Evolutionary conservation across 2,113 vertebrate genomes (phyloP).

Genomic region (Eretmochelys imbricata): DNA sequence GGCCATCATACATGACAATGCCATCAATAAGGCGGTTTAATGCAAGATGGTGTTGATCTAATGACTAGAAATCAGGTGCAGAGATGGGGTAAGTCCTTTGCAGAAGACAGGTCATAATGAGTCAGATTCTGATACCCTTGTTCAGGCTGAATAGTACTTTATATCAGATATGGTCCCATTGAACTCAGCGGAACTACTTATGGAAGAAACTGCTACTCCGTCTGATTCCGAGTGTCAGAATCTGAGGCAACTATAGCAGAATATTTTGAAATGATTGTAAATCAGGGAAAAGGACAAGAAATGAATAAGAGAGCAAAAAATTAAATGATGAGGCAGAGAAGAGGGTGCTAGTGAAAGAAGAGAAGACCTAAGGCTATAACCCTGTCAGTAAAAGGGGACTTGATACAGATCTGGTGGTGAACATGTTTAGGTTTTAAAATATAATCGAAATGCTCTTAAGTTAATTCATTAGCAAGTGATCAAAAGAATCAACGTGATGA

Average conservation of each 20-base stretch:
- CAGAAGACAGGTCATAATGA: not conserved
- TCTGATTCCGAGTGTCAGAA: not conserved
- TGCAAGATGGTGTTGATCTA: not conserved
- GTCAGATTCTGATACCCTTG: not conserved
- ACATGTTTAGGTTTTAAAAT: not conserved
- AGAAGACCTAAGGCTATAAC: not conserved
- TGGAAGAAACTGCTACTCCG: not conserved
- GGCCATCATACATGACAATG: not conserved
- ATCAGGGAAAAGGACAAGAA: not conserved
- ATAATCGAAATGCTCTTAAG: not conserved
- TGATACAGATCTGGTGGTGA: not conserved
- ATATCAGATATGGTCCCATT: not conserved
- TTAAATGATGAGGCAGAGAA: rapidly evolving
- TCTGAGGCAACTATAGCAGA: not conserved
- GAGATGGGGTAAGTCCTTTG: too few relatives aligned
- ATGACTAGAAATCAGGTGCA: too few relatives aligned
- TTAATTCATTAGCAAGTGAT: not conserved
- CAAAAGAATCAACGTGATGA: not conserved
- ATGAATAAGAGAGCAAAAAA: not conserved
- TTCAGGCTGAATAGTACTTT: not conserved
- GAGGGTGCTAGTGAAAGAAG: not conserved
- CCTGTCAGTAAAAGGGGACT: not conserved
- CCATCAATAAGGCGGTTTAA: not conserved
- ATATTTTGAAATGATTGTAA: not conserved
- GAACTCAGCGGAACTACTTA: rapidly evolving